Percentiles rank a stretch among this genome's conserved stretches.
These are phyloP conservation scores for Norana najaformis DNA, from an alignment of 2,888 invertebrate genomes.

Conservation along the genomic window DNA sequence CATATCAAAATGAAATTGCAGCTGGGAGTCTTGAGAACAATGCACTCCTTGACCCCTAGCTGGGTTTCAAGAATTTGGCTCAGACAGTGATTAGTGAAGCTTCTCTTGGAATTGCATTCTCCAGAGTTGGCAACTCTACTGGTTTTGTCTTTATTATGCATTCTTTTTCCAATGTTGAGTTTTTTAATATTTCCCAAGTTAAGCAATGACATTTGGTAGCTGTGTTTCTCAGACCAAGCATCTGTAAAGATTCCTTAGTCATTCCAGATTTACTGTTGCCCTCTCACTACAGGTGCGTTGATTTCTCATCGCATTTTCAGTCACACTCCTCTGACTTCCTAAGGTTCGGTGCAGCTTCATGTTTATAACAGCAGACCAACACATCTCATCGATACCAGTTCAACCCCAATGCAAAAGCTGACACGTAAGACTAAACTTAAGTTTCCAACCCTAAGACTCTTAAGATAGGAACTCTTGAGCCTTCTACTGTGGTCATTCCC, in stretches of 20 bases:
- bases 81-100: too few species aligned
- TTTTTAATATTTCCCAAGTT: background rate
- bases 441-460: background rate
- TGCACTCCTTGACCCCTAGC: too few species aligned
- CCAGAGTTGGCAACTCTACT: too few species aligned
- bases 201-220: background rate
- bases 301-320: background rate
- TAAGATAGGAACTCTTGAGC: background rate
- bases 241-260: background rate
- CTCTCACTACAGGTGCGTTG: background rate
- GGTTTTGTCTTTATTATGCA: background rate
- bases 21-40: too few species aligned
- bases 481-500: background rate
- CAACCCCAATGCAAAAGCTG: background rate
- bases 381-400: background rate
- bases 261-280: background rate
- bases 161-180: background rate
- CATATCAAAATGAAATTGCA: too few species aligned
- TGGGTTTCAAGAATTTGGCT: too few species aligned
- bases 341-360: background rate
- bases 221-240: background rate
- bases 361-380: background rate
- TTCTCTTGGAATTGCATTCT: too few species aligned
- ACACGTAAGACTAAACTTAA: background rate
- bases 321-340: background rate